Percentiles rank a stretch among this genome's conserved stretches.
These are phyloP conservation scores for Melipona bicolor DNA, from an alignment of 2,888 invertebrate genomes.

Conservation along the genomic window DNA sequence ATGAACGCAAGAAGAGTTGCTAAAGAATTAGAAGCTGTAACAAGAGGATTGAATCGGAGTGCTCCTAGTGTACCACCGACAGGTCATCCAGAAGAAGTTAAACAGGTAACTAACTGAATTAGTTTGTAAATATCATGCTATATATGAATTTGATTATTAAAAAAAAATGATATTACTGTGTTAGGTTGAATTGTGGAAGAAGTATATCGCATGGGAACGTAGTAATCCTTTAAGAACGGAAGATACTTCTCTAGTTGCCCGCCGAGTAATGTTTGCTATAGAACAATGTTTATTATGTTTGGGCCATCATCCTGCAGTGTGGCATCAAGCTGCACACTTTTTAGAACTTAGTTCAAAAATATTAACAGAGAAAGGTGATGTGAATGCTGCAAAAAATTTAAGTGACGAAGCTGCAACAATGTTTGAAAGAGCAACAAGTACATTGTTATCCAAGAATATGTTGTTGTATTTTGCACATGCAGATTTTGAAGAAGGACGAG, in stretches of 20 bases:
- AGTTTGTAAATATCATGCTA: neutral
- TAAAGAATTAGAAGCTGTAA: constrained; percentile 97
- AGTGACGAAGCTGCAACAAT: constrained; percentile 98
- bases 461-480: constrained; percentile 99
- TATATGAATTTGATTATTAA: neutral
- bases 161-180: neutral
- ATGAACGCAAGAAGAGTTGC: constrained; percentile 98
- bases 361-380: constrained; percentile 97
- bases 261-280: constrained; percentile 98
- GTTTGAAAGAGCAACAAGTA: constrained; percentile 96
- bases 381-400: constrained; percentile 95
- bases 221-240: constrained; percentile 98
- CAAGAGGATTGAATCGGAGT: constrained; percentile 97
- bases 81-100: constrained; percentile 94
- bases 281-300: constrained; percentile 98
- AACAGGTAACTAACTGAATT: constrained; percentile 88
- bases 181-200: constrained; percentile 99
- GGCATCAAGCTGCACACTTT: constrained; percentile 99
- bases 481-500: constrained; percentile 98
- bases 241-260: constrained; percentile 96
- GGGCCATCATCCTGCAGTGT: constrained; percentile 99
- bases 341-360: constrained; percentile 97
- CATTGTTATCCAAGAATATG: constrained; percentile 95
- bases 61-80: constrained; percentile 98
- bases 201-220: constrained; percentile 98